Base-by-base conservation (phyloP, 2,113 vertebrate genomes). In the Gallinago undulata region DNA sequence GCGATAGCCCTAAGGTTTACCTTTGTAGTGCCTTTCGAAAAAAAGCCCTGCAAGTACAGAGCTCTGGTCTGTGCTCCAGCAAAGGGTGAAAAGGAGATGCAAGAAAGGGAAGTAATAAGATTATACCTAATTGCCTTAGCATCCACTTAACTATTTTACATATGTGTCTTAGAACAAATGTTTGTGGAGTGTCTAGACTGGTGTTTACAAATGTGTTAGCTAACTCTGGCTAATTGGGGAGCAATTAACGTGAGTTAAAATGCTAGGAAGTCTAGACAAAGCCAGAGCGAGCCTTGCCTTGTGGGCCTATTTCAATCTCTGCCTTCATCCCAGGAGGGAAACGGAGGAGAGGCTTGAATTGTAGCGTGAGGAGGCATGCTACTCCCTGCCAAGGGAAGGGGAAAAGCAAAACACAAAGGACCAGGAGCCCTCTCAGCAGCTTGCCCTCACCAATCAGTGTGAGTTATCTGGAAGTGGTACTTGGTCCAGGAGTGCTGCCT, bases 211-310 rank as follows among this genome's bases (percentile, higher is more conserved):
- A 96, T 48, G 81, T 39, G 62, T 76, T 89, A 11, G 50, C 87
- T 91, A 95, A 83, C 89, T 91, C 89, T 5, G n/a, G 89, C 91
- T 96, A 97, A 96, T 96, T 94, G 94, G 87, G 91, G 91, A 94
- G 93, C 84, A 95, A 96, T 96, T 94, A 96, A 43, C 6, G 4
- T 80, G 93, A 91, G 81, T 87, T 94, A 91, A 94, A 89, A 53
- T 1, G 43, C 73, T 56, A 9, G 8, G n/a, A 82, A 77, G 74
- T 35, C 77, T 73, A 96, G 94, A 91, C 94, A 96, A 96, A 93
- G 77, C 69, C 2, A 1, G 22, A 73, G 69, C 10, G 7, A 1
- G 13, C 39, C 73, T 82, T 84, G 19, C 70, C 69, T 72, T 21
- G 13, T 8, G 48, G 2, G 5, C 35, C 13, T 48, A 33, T 60